phyloP scores from a whole-genome alignment of 2,113 vertebrate species.

The Aythya baeri region DNA sequence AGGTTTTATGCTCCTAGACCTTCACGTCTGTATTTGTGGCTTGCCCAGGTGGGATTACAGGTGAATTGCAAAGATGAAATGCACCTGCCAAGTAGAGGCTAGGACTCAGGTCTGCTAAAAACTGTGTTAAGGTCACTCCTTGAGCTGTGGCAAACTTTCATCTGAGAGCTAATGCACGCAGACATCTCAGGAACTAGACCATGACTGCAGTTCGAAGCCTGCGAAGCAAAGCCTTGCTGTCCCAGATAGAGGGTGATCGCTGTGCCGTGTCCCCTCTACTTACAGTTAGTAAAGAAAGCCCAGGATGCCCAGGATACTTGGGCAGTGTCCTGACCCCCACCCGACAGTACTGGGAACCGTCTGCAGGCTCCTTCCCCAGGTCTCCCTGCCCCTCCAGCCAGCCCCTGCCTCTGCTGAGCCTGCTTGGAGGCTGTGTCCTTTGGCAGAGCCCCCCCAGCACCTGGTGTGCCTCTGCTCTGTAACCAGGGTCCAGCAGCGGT shows the following conservation, averaged over 20 bases:
- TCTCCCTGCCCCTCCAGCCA: rapidly evolving
- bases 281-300: background rate
- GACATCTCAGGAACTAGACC: background rate
- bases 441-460: background rate
- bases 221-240: background rate
- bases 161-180: background rate
- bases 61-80: background rate
- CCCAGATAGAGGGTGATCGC: background rate
- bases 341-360: rapidly evolving
- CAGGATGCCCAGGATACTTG: background rate
- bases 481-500: rapidly evolving
- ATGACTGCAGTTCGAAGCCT: background rate
- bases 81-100: background rate
- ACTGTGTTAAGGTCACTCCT: rapidly evolving
- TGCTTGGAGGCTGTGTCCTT: background rate
- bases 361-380: background rate
- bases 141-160: background rate
- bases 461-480: background rate
- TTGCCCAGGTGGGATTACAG: background rate
- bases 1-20: background rate
- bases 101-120: background rate
- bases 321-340: background rate
- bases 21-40: rapidly evolving
- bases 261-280: rapidly evolving
- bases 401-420: rapidly evolving